phyloP scores from a whole-genome alignment of 1,140 invertebrate genomes.

The Drosophila tristis region DNA sequence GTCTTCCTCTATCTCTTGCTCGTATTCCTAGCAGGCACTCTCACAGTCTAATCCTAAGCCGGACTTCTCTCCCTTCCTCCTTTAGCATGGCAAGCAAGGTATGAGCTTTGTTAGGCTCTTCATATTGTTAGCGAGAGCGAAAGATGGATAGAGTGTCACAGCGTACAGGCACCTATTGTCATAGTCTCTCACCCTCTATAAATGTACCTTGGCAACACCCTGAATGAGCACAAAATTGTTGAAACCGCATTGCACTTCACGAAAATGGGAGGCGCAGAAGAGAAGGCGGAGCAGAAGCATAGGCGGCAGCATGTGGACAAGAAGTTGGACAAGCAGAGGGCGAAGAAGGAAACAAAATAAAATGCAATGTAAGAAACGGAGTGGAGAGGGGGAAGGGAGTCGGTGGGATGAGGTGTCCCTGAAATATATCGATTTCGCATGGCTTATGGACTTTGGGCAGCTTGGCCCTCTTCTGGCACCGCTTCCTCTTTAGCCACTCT shows the following conservation, averaged over 20 bases:
- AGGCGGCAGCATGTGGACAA: too few relatives aligned
- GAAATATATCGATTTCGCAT: constrained; percentile 74
- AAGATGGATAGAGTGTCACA: too few relatives aligned
- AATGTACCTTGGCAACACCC: constrained; percentile 2
- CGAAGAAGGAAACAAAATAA: constrained; percentile 12
- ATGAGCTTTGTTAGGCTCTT: too few relatives aligned
- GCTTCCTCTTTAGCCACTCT: constrained; percentile 22
- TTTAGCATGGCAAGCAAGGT: too few relatives aligned
- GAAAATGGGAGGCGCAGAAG: constrained; percentile 8
- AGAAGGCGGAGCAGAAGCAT: neutral
- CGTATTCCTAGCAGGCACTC: too few relatives aligned
- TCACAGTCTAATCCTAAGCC: too few relatives aligned
- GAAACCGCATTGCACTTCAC: constrained; percentile 41
- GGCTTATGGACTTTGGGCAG: constrained; percentile 41
- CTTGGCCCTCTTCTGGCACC: neutral
- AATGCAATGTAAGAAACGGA: constrained; percentile 2
- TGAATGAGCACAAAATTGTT: constrained; percentile 63
- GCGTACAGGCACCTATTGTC: too few relatives aligned
- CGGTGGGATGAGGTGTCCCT: constrained; percentile 46
- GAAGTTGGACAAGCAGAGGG: too few relatives aligned
- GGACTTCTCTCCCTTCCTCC: too few relatives aligned
- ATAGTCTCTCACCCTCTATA: too few relatives aligned
- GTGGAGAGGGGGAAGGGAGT: neutral
- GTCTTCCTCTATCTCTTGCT: too few relatives aligned
- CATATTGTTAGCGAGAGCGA: too few relatives aligned